Percentiles rank a stretch among this genome's conserved stretches.
These are phyloP conservation scores for Siderastrea radians DNA, from an alignment of 92 coral and sea anemone species.

Conservation along the genomic window DNA sequence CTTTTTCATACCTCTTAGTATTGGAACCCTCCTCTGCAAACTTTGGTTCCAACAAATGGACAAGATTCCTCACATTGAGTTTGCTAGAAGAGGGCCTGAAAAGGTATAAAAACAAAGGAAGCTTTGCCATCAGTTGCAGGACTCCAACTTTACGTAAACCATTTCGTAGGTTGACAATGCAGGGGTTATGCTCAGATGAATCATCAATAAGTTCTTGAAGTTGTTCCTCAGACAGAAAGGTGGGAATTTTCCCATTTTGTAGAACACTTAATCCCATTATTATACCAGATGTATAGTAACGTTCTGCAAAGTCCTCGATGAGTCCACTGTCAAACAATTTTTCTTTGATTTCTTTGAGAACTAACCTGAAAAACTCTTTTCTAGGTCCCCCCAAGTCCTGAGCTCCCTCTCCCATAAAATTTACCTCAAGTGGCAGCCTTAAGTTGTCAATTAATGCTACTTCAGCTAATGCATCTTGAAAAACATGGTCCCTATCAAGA, in stretches of 20 bases:
- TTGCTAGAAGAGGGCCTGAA: conserved; percentile 50
- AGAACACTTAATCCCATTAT: no score
- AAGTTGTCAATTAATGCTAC: conserved; percentile 30
- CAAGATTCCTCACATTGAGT: conserved; percentile 36
- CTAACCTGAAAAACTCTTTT: no score
- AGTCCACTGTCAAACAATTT: no score
- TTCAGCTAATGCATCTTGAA: conserved; percentile 37
- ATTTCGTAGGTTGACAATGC: conserved; percentile 55
- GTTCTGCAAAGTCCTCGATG: no score
- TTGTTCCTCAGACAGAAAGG: conserved; percentile 56
- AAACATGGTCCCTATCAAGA: conserved; percentile 38
- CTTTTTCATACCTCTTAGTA: conserved; percentile 32
- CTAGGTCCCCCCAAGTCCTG: no score
- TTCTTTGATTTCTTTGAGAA: no score
- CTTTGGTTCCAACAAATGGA: conserved; percentile 44
- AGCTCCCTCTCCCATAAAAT: conserved; percentile 60
- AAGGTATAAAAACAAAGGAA: conserved; percentile 51
- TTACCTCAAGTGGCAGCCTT: conserved; percentile 54
- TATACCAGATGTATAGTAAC: no score
- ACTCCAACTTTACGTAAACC: conserved; percentile 50
- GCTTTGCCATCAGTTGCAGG: conserved; percentile 54
- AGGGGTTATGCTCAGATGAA: conserved; percentile 59
- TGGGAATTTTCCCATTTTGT: no score
- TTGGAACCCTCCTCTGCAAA: conserved; percentile 63
- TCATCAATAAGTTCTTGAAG: conserved; percentile 58